Evolutionary conservation across 2,113 vertebrate species (phyloP).

Genomic region (Zosterops pallidus): DNA sequence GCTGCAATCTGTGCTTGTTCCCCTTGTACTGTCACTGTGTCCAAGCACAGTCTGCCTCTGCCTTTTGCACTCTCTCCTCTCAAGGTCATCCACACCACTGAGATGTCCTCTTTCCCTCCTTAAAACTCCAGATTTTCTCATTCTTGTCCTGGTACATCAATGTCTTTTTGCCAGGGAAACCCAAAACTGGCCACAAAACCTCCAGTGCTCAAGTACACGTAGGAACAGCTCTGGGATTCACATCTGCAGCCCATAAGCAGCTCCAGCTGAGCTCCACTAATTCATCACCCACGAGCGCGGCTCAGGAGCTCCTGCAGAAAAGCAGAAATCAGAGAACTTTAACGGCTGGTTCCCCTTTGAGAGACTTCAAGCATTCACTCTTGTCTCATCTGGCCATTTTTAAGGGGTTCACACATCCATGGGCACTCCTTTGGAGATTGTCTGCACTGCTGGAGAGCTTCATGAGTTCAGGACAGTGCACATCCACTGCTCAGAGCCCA

Average conservation of each 20-base stretch:
- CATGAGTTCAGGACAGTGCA: constrained; percentile 20
- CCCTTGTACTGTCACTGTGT: neutral
- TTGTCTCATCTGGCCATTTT: constrained; percentile 31
- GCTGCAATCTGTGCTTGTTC: neutral
- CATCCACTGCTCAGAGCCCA: constrained; percentile 9
- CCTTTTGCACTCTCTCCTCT: neutral
- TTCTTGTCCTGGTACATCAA: neutral
- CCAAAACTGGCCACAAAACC: neutral
- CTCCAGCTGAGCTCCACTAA: constrained; percentile 21
- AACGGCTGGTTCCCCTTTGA: neutral
- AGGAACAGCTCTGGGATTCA: neutral
- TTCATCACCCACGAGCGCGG: neutral
- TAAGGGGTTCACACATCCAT: neutral
- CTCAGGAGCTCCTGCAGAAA: constrained; percentile 24
- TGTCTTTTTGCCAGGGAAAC: neutral
- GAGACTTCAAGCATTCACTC: neutral
- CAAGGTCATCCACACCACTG: neutral
- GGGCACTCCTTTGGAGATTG: neutral
- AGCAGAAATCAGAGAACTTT: neutral
- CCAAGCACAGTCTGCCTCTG: neutral
- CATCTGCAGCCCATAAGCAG: neutral
- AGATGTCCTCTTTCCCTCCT: neutral
- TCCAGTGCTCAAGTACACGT: accelerated
- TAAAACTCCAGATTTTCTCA: neutral
- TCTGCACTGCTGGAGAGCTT: constrained; percentile 55